Conservation (phyloP, 1,140 invertebrate genomes). For the Thalassaphorura encarpata region DNA sequence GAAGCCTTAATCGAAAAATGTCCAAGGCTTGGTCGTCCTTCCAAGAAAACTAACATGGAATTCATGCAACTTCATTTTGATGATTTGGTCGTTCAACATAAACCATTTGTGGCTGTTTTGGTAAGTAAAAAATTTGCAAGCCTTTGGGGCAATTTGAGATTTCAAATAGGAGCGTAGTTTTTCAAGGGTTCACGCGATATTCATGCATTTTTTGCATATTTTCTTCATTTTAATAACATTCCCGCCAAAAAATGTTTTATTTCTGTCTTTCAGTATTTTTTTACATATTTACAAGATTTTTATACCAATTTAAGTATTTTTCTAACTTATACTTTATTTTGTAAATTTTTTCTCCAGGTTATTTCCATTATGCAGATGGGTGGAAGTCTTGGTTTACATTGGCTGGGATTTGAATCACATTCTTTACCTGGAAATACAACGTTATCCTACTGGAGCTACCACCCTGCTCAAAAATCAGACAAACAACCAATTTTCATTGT, state of each 20-base stretch:
- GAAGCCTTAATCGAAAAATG: neutral
- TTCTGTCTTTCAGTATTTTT: too few relatives aligned
- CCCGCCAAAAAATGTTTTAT: too few relatives aligned
- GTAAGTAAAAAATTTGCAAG: slow-evolving; percentile 4
- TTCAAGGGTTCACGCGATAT: too few relatives aligned
- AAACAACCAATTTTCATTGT: slow-evolving; percentile 13
- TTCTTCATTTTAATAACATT: too few relatives aligned
- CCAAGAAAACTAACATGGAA: neutral
- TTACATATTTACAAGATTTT: neutral
- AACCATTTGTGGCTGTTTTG: slow-evolving; percentile 12
- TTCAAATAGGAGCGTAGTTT: too few relatives aligned
- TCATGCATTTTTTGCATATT: too few relatives aligned
- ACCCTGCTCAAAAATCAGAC: neutral
- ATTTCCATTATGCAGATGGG: slow-evolving; percentile 2
- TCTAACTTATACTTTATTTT: neutral
- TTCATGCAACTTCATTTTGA: slow-evolving; percentile 17
- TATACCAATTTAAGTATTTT: neutral
- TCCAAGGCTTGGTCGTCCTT: neutral
- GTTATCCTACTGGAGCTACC: slow-evolving; percentile 12
- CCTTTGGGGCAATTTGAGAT: too few relatives aligned
- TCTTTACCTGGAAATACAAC: neutral
- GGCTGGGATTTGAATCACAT: neutral
- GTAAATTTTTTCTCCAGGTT: neutral
- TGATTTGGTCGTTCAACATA: slow-evolving; percentile 12
- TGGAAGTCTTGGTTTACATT: neutral